Evolutionary conservation across 2,113 vertebrate species (phyloP), one percentile per base, ranked within the genome.

Genomic region (Beaufortia kweichowensis): DNA sequence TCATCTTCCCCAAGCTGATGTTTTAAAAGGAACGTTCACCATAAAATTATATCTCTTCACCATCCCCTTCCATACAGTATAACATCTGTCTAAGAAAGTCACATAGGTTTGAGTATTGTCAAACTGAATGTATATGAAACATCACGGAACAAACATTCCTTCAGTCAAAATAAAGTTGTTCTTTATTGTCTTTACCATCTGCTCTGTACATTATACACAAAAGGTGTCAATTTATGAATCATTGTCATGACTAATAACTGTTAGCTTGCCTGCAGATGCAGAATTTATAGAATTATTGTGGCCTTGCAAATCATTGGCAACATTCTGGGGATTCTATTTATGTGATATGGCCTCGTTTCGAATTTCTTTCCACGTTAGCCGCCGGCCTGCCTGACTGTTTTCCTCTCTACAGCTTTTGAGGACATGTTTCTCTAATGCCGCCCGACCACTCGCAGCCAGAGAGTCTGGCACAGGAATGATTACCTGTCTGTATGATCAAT

Each of bases 401-500:
- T 43, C 28, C 28, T 76, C 14, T 48, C 33, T 76, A 77, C 83
- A 83, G 83, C 66, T 83, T 84, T 85, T 80, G 74, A 84, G 80
- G 86, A 89, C 85, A 88, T 82, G 59, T 81, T 85, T 88, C 75
- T 77, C 87, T 89, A 89, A 70, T 78, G 77, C 65, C 85, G 67
- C 79, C 86, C 31, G 73, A 84, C 84, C 82, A 86, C 88, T 88
- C 87, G 86, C 88, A 87, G 86, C 88, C 83, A 85, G 83, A 74
- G 83, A 88, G 86, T 82, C 85, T 89, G 89, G 88, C 87, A 88
- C 84, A 85, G 85, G 84, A 91, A 89, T 91, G 90, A 91, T 91
- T 91, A 91, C 90, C 91, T 91, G 91, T 89, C 89, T 91, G 86
- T 85, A 87, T 91, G 90, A 91, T 91, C 90, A 92, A 91, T 91